Percentiles rank a stretch among this genome's conserved stretches.
These are phyloP conservation scores for Brachyopa scutellaris DNA, from an alignment of 2,888 invertebrate species.

Conservation along the genomic window DNA sequence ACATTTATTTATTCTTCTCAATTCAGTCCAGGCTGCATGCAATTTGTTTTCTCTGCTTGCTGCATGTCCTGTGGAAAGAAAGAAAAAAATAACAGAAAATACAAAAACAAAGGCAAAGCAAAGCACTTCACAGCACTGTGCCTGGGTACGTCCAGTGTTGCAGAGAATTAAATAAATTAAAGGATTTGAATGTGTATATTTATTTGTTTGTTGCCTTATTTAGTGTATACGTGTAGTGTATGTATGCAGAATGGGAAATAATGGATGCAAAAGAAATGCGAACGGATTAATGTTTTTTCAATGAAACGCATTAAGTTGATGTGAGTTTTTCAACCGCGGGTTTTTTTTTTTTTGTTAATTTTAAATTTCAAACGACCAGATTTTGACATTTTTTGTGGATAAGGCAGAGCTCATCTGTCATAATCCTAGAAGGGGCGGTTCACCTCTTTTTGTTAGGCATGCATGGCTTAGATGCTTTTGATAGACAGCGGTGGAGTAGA, in stretches of 20 bases:
- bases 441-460: too few relatives aligned
- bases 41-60: neutral
- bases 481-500: neutral
- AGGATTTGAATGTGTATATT: slow-evolving; percentile 44
- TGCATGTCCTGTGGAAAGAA: slow-evolving; percentile 6
- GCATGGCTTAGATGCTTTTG: slow-evolving; percentile 13
- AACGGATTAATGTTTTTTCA: slow-evolving; percentile 60
- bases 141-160: slow-evolving; percentile 24
- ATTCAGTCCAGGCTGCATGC: neutral
- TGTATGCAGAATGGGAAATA: slow-evolving; percentile 10
- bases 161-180: slow-evolving; percentile 54
- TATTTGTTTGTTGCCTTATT: neutral
- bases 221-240: slow-evolving; percentile 11
- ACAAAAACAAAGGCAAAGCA: slow-evolving; percentile 10
- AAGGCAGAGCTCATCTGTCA: slow-evolving; percentile 29
- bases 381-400: neutral
- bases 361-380: too few relatives aligned
- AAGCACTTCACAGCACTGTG: neutral
- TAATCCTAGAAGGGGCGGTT: slow-evolving; percentile 11
- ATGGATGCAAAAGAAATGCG: slow-evolving; percentile 35
- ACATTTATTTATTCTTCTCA: slow-evolving; percentile 59
- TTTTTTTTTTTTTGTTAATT: neutral
- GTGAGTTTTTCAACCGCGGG: neutral
- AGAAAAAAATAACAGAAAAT: slow-evolving; percentile 2
- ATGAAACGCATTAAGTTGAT: slow-evolving; percentile 54